Conservation (phyloP, 2,888 invertebrate species). For the Ariolimax columbianus region DNA sequence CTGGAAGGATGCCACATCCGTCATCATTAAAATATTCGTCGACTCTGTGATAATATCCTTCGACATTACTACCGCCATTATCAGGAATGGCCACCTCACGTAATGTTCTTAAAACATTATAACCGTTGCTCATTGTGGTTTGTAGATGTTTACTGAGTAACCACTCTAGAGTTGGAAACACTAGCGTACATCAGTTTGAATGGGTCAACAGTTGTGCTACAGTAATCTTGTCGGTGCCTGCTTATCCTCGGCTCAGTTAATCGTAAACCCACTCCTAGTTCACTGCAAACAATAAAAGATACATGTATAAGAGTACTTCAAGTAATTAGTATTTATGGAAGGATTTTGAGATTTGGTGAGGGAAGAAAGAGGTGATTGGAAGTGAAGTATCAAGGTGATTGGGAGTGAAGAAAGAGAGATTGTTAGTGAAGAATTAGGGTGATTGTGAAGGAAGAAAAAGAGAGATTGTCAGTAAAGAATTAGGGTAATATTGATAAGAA, state of each 20-base stretch:
- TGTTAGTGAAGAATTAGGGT: no score
- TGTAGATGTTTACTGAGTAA: neutral
- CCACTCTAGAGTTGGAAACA: neutral
- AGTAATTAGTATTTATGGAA: no score
- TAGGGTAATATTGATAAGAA: no score
- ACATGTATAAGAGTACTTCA: no score
- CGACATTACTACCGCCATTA: neutral
- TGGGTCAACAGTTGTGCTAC: neutral
- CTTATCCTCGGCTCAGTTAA: neutral
- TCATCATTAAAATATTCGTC: neutral
- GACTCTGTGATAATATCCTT: neutral
- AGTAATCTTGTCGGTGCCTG: neutral
- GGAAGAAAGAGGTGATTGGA: no score
- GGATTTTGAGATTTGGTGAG: no score
- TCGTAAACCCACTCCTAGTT: neutral
- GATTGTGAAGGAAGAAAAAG: no score
- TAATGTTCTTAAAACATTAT: neutral
- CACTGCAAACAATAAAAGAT: no score
- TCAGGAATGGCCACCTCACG: no score
- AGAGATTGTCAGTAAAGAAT: no score
- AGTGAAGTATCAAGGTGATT: no score
- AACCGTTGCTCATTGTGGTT: neutral
- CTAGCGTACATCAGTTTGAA: neutral
- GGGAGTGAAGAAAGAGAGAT: no score
- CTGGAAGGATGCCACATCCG: neutral